Conservation (phyloP, 2,888 invertebrate species). For the Thecophora atra region DNA sequence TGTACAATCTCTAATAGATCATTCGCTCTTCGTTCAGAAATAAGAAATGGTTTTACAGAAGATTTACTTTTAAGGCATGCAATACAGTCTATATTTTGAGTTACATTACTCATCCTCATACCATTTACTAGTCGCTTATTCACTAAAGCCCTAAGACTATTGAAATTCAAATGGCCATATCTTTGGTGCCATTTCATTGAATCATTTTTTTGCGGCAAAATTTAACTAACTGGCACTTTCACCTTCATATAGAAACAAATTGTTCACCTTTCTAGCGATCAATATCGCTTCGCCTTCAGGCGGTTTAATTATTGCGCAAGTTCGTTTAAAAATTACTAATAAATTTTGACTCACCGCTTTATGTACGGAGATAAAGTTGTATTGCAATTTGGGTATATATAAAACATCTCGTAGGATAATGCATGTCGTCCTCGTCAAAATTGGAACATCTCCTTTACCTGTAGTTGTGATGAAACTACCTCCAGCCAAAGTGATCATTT, state of each 20-base stretch:
- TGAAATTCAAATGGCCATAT: constrained; percentile 10
- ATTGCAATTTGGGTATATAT: constrained; percentile 39
- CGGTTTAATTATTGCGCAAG: background rate
- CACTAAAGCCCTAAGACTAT: background rate
- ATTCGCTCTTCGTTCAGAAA: constrained; percentile 26
- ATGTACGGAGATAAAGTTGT: constrained; percentile 44
- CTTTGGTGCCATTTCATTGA: constrained; percentile 9
- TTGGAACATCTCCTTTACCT: no score
- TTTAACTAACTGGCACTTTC: no score
- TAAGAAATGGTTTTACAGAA: constrained; percentile 16
- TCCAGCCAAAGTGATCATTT: no score
- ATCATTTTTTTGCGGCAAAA: no score
- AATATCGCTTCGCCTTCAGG: constrained; percentile 17
- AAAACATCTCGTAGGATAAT: constrained; percentile 39
- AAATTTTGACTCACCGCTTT: constrained; percentile 36
- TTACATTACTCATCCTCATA: background rate
- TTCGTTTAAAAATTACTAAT: background rate
- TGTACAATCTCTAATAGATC: constrained; percentile 38
- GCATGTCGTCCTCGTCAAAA: no score
- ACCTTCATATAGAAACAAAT: no score
- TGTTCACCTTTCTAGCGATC: no score
- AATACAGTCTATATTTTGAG: constrained; percentile 11
- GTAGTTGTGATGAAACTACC: no score
- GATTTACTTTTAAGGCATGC: constrained; percentile 26
- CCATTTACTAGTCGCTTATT: constrained; percentile 19